Evolutionary conservation across 2,113 vertebrate species (phyloP), one percentile per base, ranked within the genome.

Genomic region (Tylochromis polylepis): DNA sequence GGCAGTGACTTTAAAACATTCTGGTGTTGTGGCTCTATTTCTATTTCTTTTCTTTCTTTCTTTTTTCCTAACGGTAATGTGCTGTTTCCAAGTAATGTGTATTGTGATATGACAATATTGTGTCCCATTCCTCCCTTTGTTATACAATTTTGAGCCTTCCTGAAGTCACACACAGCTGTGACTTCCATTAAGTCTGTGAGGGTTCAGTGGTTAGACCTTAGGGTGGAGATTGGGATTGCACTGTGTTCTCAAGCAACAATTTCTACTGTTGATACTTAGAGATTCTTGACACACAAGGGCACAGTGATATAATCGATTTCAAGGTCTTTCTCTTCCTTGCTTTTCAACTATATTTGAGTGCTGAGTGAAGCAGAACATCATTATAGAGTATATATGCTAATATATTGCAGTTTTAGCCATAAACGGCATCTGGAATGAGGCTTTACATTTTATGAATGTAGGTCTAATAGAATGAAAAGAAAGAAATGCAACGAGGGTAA

Each of bases 241-340:
- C 41, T 1, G 0, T 22, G 65, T 84, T 89, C 67, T 86, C 22
- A 49, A 84, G 81, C 56, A 83, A 29, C 62, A 18, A 27, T 41
- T 57, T 89, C 53, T 79, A 56, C 72, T 86, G 75, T 62, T 77
- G 56, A 85, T 55, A 67, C 84, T 83, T 5, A 11, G 24, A 84
- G 65, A 85, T 79, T 84, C 55, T 90, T 56, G 12, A 78, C 83
- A 79, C 46, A 81, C 82, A 89, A 93, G 88, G 90, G 87, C 81
- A 88, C 41, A 56, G 34, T 43, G 22, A 90, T 43, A 16, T 0
- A 84, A 62, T 46, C 14, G 3, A 11, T 49, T 58, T 91, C 85
- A 92, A 91, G 86, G 86, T 83, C 84, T 62, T 56, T 56, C 31
- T 84, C 75, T 83, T 59, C 46, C 10, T 43, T 43, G 78, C 79